Evolutionary conservation across 2,888 invertebrate genomes (phyloP).

Genomic region (Prionchulus punctatus): DNA sequence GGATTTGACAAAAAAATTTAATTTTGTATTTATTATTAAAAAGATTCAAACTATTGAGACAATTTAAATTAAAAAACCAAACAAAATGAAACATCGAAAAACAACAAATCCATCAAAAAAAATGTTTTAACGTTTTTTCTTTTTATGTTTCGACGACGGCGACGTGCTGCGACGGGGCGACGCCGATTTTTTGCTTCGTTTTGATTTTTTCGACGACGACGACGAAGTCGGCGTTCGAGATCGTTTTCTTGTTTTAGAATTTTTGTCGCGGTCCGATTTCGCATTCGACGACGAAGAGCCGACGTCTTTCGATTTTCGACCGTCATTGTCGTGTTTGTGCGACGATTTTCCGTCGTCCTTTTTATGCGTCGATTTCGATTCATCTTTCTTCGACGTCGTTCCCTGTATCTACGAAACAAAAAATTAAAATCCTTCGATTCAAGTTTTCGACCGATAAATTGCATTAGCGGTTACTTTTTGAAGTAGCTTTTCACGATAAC

Average conservation of each 20-base stretch:
- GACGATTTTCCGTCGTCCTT: neutral
- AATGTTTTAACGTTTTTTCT: neutral
- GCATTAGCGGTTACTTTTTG: neutral
- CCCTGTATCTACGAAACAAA: too few relatives aligned
- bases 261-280: too few relatives aligned
- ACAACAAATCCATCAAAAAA: neutral
- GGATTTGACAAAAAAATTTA: too few relatives aligned
- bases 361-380: neutral
- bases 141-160: neutral
- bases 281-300: too few relatives aligned
- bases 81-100: neutral
- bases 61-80: too few relatives aligned
- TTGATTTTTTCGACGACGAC: neutral
- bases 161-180: too few relatives aligned
- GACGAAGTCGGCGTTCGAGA: neutral
- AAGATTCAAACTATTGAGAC: too few relatives aligned
- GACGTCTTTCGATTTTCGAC: neutral
- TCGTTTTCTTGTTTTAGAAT: too few relatives aligned
- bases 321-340: neutral
- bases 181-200: too few relatives aligned
- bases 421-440: too few relatives aligned
- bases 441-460: neutral
- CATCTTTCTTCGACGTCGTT: neutral
- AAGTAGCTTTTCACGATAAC: constrained; percentile 71
- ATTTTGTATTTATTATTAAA: too few relatives aligned